Base-by-base conservation (phyloP, 2,888 invertebrate species). In the Polylopha cassiicola region DNA sequence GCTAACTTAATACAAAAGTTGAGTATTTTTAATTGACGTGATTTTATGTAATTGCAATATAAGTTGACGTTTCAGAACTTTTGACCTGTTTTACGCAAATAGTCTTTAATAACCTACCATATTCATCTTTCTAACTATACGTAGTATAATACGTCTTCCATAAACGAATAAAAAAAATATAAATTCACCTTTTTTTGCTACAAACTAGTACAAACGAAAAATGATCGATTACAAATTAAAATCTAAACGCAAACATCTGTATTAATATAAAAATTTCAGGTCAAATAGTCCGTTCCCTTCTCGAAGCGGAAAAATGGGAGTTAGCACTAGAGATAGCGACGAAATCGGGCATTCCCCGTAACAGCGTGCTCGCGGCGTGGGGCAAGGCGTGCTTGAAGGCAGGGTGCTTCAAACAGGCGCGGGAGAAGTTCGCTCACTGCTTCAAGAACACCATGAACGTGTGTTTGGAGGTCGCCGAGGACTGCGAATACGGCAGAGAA, bases 341-440 rank as follows among this genome's bases (percentile, higher is more conserved):
- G 0, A 97, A 97, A 76, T 92, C 91, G 43, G 95, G 95, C 0
- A 78, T 95, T 9, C 91, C 95, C 9, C 87, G 90, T 4, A 88
- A 89, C 56, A 91, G 94, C 22, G 94, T 97, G 0, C 91, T 96
- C 87, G 93, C 92, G 0, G 93, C 94, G 0, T 95, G 96, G 94
- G 97, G 96, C 0, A 91, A 95, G 61, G 91, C 93, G 7, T 93
- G 91, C 48, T 76, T 95, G 2, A 91, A 90, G 55, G 92, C 92
- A 0, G 95, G 95, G 0, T 91, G 93, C 61, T 92, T 92, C 61
- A 87, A 88, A 38, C 89, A 90, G 27, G 96, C 96, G 15, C 77
- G 94, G 9, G 90, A 91, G 44, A 94, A 93, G 69, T 94, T 94
- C 58, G 73, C 79, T 0, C 70, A 76, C 17, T 86, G 86, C 57